Evolutionary conservation across 2,113 vertebrate genomes (phyloP).

Genomic region (Sturnus vulgaris): DNA sequence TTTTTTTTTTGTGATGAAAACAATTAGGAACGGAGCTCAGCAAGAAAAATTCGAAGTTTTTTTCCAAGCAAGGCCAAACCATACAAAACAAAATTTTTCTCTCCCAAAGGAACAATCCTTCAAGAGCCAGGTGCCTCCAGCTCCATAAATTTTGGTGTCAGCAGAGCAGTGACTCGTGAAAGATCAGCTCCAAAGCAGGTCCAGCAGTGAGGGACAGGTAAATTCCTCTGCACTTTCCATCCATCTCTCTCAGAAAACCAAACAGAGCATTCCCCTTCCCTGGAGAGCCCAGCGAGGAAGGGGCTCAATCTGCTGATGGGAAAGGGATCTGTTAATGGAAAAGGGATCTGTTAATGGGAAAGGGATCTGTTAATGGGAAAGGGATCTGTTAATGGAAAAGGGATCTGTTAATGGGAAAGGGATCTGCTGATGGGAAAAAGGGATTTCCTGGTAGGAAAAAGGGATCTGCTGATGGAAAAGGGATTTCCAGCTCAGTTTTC

Average conservation of each 20-base stretch:
- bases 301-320: too few species aligned
- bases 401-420: background rate
- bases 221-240: background rate
- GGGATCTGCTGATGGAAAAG: background rate
- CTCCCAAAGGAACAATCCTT: background rate
- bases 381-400: background rate
- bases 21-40: background rate
- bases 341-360: too few species aligned
- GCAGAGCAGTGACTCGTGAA: background rate
- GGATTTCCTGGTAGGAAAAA: too few species aligned
- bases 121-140: background rate
- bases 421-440: too few species aligned
- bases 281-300: background rate
- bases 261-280: background rate
- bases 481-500: background rate
- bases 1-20: background rate
- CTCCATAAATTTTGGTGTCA: background rate
- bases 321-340: too few species aligned
- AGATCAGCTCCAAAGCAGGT: background rate
- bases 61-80: background rate
- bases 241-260: background rate
- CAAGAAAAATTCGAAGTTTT: background rate
- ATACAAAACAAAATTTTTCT: background rate
- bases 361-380: background rate
- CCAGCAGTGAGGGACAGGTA: background rate